These are phyloP conservation scores for Ferdinandea cuprea DNA, from an alignment of 2,888 invertebrate genomes.

Conservation along the genomic window DNA sequence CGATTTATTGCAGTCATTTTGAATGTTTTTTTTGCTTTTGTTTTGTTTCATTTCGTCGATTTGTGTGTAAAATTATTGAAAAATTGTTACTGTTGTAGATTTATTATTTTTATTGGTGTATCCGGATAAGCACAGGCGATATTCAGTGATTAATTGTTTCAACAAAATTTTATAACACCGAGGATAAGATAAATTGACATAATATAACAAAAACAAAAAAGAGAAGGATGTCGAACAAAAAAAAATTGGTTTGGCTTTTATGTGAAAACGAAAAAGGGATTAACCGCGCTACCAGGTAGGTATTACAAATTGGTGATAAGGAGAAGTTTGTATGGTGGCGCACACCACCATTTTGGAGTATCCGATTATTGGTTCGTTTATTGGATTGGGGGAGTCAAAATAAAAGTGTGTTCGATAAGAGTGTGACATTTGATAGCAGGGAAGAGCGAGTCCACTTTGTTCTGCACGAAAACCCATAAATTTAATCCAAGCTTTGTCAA, in stretches of 20 bases:
- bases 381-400: not conserved
- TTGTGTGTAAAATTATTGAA: slow-evolving; percentile 54
- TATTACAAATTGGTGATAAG: slow-evolving; percentile 3
- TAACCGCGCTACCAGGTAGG: not conserved
- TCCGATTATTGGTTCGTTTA: not conserved
- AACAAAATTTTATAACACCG: slow-evolving; percentile 15
- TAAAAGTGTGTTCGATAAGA: not conserved
- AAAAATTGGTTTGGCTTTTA: not conserved
- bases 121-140: slow-evolving; percentile 42
- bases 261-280: not conserved
- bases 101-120: slow-evolving; percentile 28
- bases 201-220: no score
- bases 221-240: not conserved
- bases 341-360: not conserved
- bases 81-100: slow-evolving; percentile 56
- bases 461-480: no score
- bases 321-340: not conserved
- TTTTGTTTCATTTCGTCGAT: slow-evolving; percentile 19
- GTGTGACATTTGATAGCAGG: no score
- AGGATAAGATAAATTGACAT: slow-evolving; percentile 46
- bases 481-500: no score
- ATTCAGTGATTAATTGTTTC: slow-evolving; percentile 62
- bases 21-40: slow-evolving; percentile 8
- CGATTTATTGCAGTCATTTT: slow-evolving; percentile 68
- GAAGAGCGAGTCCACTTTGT: no score